Conservation (phyloP, 2,888 invertebrate genomes). For the Lymantria dispar region DNA sequence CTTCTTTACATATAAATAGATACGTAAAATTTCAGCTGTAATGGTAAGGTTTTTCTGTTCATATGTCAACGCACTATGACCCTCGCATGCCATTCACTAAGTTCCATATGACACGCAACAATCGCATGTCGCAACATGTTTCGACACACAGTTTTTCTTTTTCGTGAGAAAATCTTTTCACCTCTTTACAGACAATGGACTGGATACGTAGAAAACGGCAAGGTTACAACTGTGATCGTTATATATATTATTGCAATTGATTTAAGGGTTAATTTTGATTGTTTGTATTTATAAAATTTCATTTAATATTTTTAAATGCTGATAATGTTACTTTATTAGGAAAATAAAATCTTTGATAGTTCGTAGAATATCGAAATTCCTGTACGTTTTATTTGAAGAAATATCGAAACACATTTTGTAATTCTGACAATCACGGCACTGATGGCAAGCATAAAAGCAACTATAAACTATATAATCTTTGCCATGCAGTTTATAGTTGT, state of each 20-base stretch:
- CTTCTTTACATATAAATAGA: neutral
- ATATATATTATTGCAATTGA: constrained; percentile 9
- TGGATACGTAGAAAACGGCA: constrained; percentile 38
- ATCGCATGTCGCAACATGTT: constrained; percentile 57
- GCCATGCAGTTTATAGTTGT: too few species aligned
- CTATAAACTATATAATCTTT: too few species aligned
- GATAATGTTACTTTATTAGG: too few species aligned
- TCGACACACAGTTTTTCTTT: constrained; percentile 72
- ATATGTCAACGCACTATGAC: constrained; percentile 36
- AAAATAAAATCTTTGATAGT: too few species aligned
- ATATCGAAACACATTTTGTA: too few species aligned
- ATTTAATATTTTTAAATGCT: too few species aligned
- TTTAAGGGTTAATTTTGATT: constrained; percentile 13
- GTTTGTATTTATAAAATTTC: neutral
- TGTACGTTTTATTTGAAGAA: too few species aligned
- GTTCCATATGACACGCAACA: constrained; percentile 50
- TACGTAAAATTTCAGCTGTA: neutral
- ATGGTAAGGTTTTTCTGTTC: constrained; percentile 7
- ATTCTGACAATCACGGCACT: too few species aligned
- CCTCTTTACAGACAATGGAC: constrained; percentile 60
- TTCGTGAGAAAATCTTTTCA: constrained; percentile 79
- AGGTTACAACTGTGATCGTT: constrained; percentile 23
- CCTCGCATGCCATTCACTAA: constrained; percentile 39
- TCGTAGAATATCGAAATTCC: too few species aligned
- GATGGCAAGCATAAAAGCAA: too few species aligned